Evolutionary conservation across 2,113 vertebrate genomes (phyloP).

Genomic region (Lepus americanus): DNA sequence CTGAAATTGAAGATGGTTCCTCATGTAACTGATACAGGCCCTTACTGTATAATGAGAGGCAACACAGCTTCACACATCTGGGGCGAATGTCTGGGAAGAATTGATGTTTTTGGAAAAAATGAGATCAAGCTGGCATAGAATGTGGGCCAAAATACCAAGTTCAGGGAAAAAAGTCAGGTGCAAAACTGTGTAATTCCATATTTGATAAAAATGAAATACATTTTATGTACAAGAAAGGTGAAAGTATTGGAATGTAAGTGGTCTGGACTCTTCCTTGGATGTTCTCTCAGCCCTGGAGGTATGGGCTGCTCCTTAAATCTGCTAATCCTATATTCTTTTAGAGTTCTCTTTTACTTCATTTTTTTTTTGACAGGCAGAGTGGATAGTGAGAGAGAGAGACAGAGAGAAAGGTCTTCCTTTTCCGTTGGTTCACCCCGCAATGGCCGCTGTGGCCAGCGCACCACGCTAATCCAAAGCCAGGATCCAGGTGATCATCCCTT

Average conservation of each 20-base stretch:
- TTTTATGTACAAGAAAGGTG: not conserved
- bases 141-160: not conserved
- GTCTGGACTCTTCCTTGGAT: too few species aligned
- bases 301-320: too few species aligned
- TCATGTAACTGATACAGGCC: not conserved
- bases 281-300: too few species aligned
- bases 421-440: too few species aligned
- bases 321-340: too few species aligned
- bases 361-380: too few species aligned
- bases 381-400: too few species aligned
- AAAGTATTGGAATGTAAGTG: not conserved
- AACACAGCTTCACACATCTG: not conserved
- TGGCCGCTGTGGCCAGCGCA: too few species aligned
- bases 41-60: rapidly evolving
- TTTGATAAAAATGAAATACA: not conserved
- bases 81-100: not conserved
- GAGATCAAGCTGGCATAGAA: not conserved
- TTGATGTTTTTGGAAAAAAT: not conserved
- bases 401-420: too few species aligned
- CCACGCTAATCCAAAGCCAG: too few species aligned
- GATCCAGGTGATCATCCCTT: too few species aligned
- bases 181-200: not conserved
- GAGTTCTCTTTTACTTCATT: too few species aligned
- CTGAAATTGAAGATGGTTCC: not conserved
- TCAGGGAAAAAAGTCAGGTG: not conserved